Conservation (phyloP, 2,888 invertebrate genomes). For the Amblyjoppa fuscipennis region DNA sequence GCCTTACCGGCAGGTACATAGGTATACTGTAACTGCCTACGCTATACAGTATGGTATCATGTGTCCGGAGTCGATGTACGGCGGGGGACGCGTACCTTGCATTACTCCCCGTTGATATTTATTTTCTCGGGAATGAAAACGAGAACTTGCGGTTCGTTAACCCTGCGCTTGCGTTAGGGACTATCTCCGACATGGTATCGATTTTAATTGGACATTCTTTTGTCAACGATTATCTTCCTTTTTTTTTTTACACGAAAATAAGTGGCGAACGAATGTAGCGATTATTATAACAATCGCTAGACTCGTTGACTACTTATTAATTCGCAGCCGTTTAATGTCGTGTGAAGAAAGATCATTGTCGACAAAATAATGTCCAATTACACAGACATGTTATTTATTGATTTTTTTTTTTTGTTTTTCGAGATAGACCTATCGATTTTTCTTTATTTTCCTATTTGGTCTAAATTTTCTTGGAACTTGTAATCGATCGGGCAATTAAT, state of each 20-base stretch:
- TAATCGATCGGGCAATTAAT: background rate
- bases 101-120: constrained; percentile 60
- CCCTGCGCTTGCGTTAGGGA: constrained; percentile 37
- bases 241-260: background rate
- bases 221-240: background rate
- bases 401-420: background rate
- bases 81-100: constrained; percentile 53
- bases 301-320: too few relatives aligned
- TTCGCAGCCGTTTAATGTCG: too few relatives aligned
- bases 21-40: constrained; percentile 6
- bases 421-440: too few relatives aligned
- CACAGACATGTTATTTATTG: too few relatives aligned
- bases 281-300: too few relatives aligned
- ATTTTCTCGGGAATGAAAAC: constrained; percentile 62
- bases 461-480: too few relatives aligned
- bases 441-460: too few relatives aligned
- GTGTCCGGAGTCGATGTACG: constrained; percentile 55
- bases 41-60: constrained; percentile 46
- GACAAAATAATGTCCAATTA: too few relatives aligned
- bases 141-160: constrained; percentile 58
- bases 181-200: background rate
- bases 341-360: too few relatives aligned
- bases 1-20: constrained; percentile 39
- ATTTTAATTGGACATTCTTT: constrained; percentile 15
- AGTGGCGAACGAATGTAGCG: too few relatives aligned